Evolutionary conservation across 2,113 vertebrate species (phyloP).

Genomic region (Alouatta palliata): DNA sequence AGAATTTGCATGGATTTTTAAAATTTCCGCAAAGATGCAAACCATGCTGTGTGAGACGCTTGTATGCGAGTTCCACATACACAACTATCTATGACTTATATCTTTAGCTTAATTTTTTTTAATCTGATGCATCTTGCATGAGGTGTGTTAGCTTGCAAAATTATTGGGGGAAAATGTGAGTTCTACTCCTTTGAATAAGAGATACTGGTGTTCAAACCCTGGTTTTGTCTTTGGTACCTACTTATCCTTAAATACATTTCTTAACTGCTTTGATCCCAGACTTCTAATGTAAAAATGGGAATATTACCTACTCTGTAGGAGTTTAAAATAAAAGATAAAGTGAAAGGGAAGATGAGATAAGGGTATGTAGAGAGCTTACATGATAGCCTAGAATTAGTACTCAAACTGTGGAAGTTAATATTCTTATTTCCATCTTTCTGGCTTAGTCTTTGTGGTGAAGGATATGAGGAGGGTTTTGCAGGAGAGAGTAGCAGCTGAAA

Average conservation of each 20-base stretch:
- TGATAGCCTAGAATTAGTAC: neutral
- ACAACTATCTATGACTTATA: neutral
- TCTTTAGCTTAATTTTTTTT: neutral
- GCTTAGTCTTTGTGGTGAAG: neutral
- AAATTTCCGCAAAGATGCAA: neutral
- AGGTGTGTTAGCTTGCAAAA: neutral
- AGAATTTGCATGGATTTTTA: neutral
- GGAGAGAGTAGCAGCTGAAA: constrained; percentile 8
- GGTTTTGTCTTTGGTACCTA: neutral
- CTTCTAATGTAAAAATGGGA: neutral
- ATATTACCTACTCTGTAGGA: neutral
- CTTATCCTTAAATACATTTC: constrained; percentile 25
- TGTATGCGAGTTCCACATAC: neutral
- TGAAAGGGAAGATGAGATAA: neutral
- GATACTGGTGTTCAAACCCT: neutral
- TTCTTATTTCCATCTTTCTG: neutral
- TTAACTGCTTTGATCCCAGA: neutral
- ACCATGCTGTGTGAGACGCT: neutral
- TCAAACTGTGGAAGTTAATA: neutral
- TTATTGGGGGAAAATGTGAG: neutral
- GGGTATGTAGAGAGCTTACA: neutral
- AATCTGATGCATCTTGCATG: neutral
- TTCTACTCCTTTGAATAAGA: constrained; percentile 1
- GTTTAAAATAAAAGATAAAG: constrained; percentile 33
- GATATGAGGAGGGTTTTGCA: neutral